phyloP scores from a whole-genome alignment of 2,113 vertebrate species.

The Corythornis vintsioides region DNA sequence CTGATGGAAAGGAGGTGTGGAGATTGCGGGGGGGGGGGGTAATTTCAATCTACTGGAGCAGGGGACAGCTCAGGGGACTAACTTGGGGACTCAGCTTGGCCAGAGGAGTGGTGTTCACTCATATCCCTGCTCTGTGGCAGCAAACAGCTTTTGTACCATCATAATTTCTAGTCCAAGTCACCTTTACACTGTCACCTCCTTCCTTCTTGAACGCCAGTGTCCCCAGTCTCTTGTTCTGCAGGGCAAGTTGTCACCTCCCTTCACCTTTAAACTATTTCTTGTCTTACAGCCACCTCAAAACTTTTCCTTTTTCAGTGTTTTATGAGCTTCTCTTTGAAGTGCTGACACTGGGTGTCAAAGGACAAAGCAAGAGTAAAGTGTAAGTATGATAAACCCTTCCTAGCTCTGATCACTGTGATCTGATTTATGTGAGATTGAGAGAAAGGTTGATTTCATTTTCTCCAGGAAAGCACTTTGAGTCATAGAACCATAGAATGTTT shows the following conservation, averaged over 20 bases:
- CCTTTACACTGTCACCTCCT: neutral
- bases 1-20: neutral
- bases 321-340: neutral
- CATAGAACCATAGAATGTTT: too few species aligned
- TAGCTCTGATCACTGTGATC: neutral
- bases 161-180: neutral
- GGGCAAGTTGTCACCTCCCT: neutral
- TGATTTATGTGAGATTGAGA: neutral
- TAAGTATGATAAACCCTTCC: neutral
- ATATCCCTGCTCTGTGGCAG: accelerated
- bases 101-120: neutral
- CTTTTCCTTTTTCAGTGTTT: neutral
- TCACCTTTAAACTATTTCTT: neutral
- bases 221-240: neutral
- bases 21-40: neutral
- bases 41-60: neutral
- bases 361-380: neutral
- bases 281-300: neutral
- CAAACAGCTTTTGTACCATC: neutral
- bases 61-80: neutral
- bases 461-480: neutral
- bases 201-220: accelerated
- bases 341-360: neutral
- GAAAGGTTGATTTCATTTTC: neutral
- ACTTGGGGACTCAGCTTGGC: neutral